Percentiles rank a stretch among this genome's conserved stretches.
These are phyloP conservation scores for Temnothorax curvispinosus DNA, from an alignment of 1,140 invertebrate genomes.

Conservation along the genomic window DNA sequence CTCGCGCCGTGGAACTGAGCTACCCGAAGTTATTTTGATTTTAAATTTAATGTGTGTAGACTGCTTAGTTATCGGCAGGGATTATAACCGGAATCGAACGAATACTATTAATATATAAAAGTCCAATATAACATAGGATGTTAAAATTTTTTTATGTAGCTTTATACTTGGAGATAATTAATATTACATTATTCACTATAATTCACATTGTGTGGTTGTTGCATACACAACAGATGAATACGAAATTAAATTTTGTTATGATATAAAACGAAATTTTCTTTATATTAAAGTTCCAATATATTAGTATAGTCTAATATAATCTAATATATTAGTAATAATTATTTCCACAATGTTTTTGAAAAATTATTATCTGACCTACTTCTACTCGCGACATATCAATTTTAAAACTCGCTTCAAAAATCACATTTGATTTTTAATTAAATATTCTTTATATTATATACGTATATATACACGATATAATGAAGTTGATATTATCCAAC, in stretches of 20 bases:
- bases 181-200: not conserved
- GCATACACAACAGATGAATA: not conserved
- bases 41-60: not conserved
- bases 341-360: not conserved
- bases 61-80: conserved; percentile 8
- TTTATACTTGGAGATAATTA: not conserved
- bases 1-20: conserved; percentile 7
- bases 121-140: not conserved
- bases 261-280: not conserved
- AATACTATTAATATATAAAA: not conserved
- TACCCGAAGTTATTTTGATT: conserved; percentile 51
- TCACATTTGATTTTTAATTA: not conserved
- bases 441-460: not conserved
- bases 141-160: not conserved
- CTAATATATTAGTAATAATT: not conserved
- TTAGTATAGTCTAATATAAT: too few relatives aligned
- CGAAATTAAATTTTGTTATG: not conserved
- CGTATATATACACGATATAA: not conserved
- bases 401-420: not conserved
- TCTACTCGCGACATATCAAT: not conserved
- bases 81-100: not conserved
- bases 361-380: not conserved
- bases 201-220: not conserved
- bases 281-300: not conserved
- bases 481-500: not conserved